Evolutionary conservation across 2,888 invertebrate species (phyloP).

Genomic region (Platynereis dumerilii): DNA sequence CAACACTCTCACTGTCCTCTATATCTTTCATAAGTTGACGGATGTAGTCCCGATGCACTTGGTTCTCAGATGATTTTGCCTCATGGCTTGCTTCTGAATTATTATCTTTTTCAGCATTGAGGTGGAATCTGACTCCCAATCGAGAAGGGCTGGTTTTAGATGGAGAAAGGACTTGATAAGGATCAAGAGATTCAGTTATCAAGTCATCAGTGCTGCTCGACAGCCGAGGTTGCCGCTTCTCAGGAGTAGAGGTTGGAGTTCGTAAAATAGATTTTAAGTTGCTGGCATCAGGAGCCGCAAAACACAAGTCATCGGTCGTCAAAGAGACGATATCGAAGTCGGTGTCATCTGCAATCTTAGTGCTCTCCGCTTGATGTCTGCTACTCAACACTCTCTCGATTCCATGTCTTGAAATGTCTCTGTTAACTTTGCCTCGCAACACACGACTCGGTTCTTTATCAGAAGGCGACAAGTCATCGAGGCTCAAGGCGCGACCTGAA

Average conservation of each 20-base stretch:
- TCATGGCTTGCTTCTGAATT: no score
- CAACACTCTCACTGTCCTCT: neutral
- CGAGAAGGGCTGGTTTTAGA: no score
- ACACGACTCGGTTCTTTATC: neutral
- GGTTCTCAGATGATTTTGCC: no score
- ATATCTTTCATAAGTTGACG: constrained; percentile 5
- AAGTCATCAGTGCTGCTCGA: no score
- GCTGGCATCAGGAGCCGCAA: neutral
- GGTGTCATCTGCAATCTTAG: neutral
- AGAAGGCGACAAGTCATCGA: neutral
- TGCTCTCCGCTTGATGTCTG: neutral
- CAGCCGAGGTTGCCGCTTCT: no score
- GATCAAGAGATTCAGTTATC: no score
- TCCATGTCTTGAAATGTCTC: neutral
- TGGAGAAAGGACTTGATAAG: no score
- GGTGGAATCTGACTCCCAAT: no score
- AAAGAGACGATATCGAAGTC: neutral
- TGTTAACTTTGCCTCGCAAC: neutral
- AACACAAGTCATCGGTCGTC: constrained; percentile 1
- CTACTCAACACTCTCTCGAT: neutral
- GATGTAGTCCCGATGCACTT: neutral
- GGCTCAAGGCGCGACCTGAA: neutral
- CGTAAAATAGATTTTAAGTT: no score
- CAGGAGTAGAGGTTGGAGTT: no score
- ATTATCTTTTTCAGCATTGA: no score